Conservation (phyloP, 2,888 invertebrate species). For the Melanargia galathea region DNA sequence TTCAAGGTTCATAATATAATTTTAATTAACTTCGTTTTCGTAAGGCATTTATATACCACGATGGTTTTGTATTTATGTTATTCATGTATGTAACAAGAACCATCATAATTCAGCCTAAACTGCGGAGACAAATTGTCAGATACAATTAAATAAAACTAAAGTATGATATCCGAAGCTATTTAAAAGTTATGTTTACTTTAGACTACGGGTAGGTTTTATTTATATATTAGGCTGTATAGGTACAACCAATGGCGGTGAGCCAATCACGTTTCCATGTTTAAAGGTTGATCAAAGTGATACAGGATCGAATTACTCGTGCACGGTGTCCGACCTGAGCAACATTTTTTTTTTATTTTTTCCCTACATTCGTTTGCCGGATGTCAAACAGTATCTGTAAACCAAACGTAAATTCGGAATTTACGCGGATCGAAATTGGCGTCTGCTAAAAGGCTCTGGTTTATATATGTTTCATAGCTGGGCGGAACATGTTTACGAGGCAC, state of each 20-base stretch:
- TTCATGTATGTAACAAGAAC: too few relatives aligned
- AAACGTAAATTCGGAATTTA: constrained; percentile 66
- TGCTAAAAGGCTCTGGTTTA: constrained; percentile 40
- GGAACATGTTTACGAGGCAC: constrained; percentile 28
- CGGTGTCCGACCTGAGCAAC: constrained; percentile 52
- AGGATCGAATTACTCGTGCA: constrained; percentile 69
- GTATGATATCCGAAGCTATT: too few relatives aligned
- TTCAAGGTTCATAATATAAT: too few relatives aligned
- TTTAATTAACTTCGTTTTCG: too few relatives aligned
- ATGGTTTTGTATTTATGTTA: too few relatives aligned
- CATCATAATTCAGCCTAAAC: too few relatives aligned
- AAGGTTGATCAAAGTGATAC: constrained; percentile 68
- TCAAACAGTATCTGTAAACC: constrained; percentile 74
- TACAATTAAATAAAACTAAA: too few relatives aligned
- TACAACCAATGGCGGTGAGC: constrained; percentile 26
- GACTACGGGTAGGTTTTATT: too few relatives aligned
- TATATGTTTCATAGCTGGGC: constrained; percentile 33
- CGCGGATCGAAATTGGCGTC: constrained; percentile 55
- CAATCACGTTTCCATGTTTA: constrained; percentile 46
- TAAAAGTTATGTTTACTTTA: too few relatives aligned
- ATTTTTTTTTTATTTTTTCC: constrained; percentile 55
- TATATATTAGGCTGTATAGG: too few relatives aligned
- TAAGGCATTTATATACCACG: too few relatives aligned
- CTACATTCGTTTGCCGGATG: constrained; percentile 66
- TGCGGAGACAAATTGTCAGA: too few relatives aligned